phyloP scores from a whole-genome alignment of 1,140 invertebrate species.

The Eurosta solidaginis region DNA sequence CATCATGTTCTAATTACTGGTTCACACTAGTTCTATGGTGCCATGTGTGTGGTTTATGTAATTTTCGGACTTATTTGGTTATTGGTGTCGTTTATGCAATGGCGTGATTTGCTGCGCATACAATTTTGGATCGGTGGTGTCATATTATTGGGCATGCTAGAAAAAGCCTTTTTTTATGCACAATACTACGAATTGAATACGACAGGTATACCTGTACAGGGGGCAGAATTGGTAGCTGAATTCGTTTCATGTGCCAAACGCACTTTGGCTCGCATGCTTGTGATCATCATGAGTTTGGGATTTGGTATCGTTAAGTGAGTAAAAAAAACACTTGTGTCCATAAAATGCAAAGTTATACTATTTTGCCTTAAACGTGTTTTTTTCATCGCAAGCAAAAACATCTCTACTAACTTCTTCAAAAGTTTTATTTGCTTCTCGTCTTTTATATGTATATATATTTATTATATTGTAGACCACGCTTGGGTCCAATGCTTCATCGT shows the following conservation, averaged over 20 bases:
- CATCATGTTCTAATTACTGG: neutral
- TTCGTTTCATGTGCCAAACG: slow-evolving; percentile 82
- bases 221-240: slow-evolving; percentile 80
- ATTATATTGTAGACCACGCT: slow-evolving; percentile 69
- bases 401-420: no score
- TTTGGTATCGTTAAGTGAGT: slow-evolving; percentile 94
- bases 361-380: neutral
- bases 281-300: slow-evolving; percentile 91
- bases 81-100: slow-evolving; percentile 80
- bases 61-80: slow-evolving; percentile 84
- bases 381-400: neutral
- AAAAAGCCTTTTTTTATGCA: slow-evolving; percentile 87
- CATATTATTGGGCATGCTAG: slow-evolving; percentile 83
- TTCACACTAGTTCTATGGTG: slow-evolving; percentile 78
- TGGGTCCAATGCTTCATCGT: slow-evolving; percentile 84
- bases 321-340: neutral
- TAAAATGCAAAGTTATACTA: no score
- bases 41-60: slow-evolving; percentile 88
- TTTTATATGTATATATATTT: slow-evolving; percentile 10
- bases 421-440: slow-evolving; percentile 5
- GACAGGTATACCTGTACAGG: slow-evolving; percentile 71
- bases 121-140: slow-evolving; percentile 96
- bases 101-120: slow-evolving; percentile 88
- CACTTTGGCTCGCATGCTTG: slow-evolving; percentile 87
- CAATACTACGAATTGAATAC: slow-evolving; percentile 82